phyloP scores from a whole-genome alignment of 2,797 vertebrate genomes.

The Tadarida brasiliensis region DNA sequence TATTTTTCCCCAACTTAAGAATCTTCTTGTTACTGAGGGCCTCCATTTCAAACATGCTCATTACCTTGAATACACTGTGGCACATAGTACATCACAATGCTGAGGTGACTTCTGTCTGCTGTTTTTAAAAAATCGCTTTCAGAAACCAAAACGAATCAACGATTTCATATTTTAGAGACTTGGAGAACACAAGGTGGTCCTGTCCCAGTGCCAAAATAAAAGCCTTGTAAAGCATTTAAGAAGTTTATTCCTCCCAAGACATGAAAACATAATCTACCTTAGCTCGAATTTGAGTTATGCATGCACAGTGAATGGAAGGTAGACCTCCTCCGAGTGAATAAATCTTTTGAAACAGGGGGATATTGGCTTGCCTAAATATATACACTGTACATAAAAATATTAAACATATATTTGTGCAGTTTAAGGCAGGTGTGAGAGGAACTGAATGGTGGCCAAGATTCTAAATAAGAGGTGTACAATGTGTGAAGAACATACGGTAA shows the following conservation, averaged over 20 bases:
- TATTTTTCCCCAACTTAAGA: slow-evolving; percentile 53
- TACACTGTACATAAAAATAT: slow-evolving; percentile 71
- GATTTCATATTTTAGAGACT: slow-evolving; percentile 56
- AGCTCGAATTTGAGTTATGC: slow-evolving; percentile 70
- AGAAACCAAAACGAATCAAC: slow-evolving; percentile 60
- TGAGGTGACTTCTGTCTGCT: slow-evolving; percentile 49
- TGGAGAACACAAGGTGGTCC: slow-evolving; percentile 72
- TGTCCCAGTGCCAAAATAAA: slow-evolving; percentile 73
- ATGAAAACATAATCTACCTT: slow-evolving; percentile 61
- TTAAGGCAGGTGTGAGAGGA: slow-evolving; percentile 82
- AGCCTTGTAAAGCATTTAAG: slow-evolving; percentile 77
- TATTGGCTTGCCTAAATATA: slow-evolving; percentile 60
- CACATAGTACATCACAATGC: neutral
- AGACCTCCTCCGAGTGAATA: slow-evolving; percentile 56
- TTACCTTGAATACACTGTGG: slow-evolving; percentile 51
- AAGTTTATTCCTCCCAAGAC: slow-evolving; percentile 77
- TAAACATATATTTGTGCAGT: slow-evolving; percentile 48
- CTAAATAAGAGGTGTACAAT: slow-evolving; percentile 59
- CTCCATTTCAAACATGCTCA: slow-evolving; percentile 57
- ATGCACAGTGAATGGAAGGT: slow-evolving; percentile 15
- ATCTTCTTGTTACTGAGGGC: slow-evolving; percentile 50
- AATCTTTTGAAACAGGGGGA: slow-evolving; percentile 44
- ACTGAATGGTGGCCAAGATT: slow-evolving; percentile 73
- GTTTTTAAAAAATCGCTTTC: neutral
- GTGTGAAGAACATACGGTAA: slow-evolving; percentile 79